These are phyloP conservation scores for Drosophila sturtevanti DNA, from an alignment of 1,140 invertebrate species.

Conservation along the genomic window DNA sequence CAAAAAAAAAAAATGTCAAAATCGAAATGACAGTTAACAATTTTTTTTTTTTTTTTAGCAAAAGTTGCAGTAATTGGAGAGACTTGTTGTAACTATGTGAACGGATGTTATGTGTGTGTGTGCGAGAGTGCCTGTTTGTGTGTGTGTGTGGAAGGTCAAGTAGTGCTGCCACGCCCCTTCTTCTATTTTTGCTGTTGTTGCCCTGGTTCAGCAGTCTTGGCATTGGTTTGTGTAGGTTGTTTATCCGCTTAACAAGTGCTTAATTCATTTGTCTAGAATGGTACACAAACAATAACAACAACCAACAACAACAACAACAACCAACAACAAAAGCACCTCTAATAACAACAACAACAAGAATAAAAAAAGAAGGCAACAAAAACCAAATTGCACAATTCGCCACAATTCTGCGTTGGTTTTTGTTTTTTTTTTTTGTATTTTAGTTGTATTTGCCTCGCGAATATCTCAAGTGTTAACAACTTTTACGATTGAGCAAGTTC, in stretches of 20 bases:
- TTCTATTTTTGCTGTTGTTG: neutral
- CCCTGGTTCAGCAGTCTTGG: conserved; percentile 27
- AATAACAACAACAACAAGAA: neutral
- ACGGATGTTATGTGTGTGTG: conserved; percentile 39
- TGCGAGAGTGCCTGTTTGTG: no score
- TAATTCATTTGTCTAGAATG: conserved; percentile 64
- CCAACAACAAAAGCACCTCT: neutral
- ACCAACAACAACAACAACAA: neutral
- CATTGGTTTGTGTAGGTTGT: conserved; percentile 50
- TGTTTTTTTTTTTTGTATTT: no score
- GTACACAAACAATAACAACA: conserved; percentile 16
- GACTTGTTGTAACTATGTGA: conserved; percentile 32
- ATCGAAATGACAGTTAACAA: conserved; percentile 38
- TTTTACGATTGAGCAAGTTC: conserved; percentile 6
- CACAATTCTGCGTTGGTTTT: conserved; percentile 6
- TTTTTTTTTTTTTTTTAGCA: conserved; percentile 45
- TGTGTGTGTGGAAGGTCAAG: conserved; percentile 56
- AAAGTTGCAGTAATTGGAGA: conserved; percentile 71
- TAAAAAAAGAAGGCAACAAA: conserved; percentile 40
- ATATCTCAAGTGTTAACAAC: conserved; percentile 9
- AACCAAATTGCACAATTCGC: conserved; percentile 53
- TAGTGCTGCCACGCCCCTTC: conserved; percentile 31
- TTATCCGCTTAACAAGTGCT: conserved; percentile 77
- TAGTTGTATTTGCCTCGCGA: neutral
- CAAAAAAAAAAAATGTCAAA: conserved; percentile 35